Evolutionary conservation across 2,888 invertebrate species (phyloP), one percentile per base, ranked within the genome.

Genomic region (Dolomedes plantarius): DNA sequence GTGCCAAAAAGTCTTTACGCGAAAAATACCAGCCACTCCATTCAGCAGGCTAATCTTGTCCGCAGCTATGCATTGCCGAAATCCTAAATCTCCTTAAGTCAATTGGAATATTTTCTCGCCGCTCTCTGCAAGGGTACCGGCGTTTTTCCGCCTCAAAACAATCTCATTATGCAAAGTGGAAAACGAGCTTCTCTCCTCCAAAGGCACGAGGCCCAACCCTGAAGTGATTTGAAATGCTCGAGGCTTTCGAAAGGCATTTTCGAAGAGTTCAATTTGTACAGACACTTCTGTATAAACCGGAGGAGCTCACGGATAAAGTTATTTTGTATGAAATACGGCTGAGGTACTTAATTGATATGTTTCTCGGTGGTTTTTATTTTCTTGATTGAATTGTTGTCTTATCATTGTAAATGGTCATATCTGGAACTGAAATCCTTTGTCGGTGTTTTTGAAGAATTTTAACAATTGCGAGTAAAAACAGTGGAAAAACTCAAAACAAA

Each of bases 121-220:
- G 50, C 16, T n/a, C 32, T 31, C 56, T 32, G 67, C 36, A 67
- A 71, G 39, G 80, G 41, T 41, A 32, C 19, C 75, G 62, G 62
- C 68, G 81, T 83, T 83, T 83, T 83, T 83, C 46, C 76, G 76
- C 64, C 65, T 19, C 77, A 28, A 67, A 32, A 31, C 46, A 83
- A 83, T 83, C 82, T 83, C 65, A 83, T 83, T 83, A 83, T 83
- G 82, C 82, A 83, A 83, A 83, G 76, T 83, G 65, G 82, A 76
- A 83, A 83, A 83, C 46, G 82, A 83, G 82, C 82, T 83, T 83
- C 75, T 2, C 56, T 19, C 23, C 56, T 19, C 19, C 19, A 23
- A 23, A 6, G 56, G 23, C 19, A 16, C 46, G 16, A 16, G 16
- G 46, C 2, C 46, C 13, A 23, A 56, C 56, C 23, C 56, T 56